Base-by-base conservation (phyloP, 1,140 invertebrate species). In the Drosophila sp. region DNA sequence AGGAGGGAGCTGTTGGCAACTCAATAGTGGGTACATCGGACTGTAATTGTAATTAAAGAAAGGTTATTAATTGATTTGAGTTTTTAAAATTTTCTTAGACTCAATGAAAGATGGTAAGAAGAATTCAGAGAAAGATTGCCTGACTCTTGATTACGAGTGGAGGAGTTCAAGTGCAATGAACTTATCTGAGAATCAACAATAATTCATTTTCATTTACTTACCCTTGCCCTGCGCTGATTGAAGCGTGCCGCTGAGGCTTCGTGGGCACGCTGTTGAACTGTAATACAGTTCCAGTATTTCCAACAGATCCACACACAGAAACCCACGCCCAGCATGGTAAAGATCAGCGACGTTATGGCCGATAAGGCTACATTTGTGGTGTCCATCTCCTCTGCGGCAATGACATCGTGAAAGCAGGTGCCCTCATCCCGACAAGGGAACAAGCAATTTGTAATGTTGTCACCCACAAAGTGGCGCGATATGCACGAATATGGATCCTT, bases 261-360 rank as follows among this genome's bases (percentile, higher is more conserved):
- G 40, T 91, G 87, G 1, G 89, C 85, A 32, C 85, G 81, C 47
- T 92, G 89, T 57, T 91, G 90, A 17, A 91, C 90, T 5, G 90
- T 91, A 7, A 91, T 92, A 33, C 91, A 92, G 70, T 89, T 87
- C 89, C 89, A 90, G 56, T 92, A 91, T 63, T 92, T 92, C 90
- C 91, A 92, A 56, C 91, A 91, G 25, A 91, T 66, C 90, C 90
- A 92, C 4, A 92, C 71, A 57, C 89, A 92, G 11, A 91, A 85
- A 4, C 90, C 91, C n/a, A 92, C 91, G 29, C 90, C 90, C 17
- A 91, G 57, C 91, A 92, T 91, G 33, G 91, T 92, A 35, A 92
- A 92, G 7, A 92, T 90, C 6, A 92, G 68, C 10, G 91, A 92
- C n/a, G 90, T 92, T 25, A 92, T 77, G 4, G 91, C 91, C 56